Evolutionary conservation across 2,113 vertebrate genomes (phyloP).

Genomic region (Antechinus flavipes): DNA sequence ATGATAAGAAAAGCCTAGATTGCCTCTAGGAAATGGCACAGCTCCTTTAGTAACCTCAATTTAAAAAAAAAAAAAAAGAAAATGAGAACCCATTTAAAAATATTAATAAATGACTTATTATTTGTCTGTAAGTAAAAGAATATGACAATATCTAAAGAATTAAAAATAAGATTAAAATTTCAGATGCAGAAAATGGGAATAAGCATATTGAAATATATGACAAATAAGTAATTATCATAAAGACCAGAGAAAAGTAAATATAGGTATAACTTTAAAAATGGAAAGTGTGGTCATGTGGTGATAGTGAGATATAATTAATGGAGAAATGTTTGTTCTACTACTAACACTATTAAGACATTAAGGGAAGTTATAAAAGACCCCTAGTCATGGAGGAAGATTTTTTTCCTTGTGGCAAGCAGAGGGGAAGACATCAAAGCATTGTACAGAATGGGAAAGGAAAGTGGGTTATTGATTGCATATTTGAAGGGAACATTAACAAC

Average conservation of each 20-base stretch:
- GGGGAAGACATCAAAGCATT: background rate
- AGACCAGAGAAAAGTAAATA: background rate
- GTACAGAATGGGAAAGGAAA: background rate
- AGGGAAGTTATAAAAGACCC: background rate
- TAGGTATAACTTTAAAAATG: background rate
- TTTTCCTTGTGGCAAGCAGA: background rate
- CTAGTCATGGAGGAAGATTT: background rate
- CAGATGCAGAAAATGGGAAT: background rate
- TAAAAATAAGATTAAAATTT: background rate
- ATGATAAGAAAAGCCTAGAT: background rate
- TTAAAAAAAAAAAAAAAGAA: background rate
- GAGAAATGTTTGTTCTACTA: background rate
- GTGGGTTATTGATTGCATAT: background rate
- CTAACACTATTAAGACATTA: background rate
- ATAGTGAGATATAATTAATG: background rate
- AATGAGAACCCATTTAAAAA: background rate
- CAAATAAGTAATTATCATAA: background rate
- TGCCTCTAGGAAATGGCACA: background rate
- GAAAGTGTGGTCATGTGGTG: background rate
- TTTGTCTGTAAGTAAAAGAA: background rate
- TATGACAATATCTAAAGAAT: background rate
- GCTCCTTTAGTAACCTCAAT: background rate
- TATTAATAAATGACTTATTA: background rate
- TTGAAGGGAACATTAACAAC: background rate
- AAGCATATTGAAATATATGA: background rate